Conservation (phyloP, 2,888 invertebrate genomes). For the Blastobasis adustella region DNA sequence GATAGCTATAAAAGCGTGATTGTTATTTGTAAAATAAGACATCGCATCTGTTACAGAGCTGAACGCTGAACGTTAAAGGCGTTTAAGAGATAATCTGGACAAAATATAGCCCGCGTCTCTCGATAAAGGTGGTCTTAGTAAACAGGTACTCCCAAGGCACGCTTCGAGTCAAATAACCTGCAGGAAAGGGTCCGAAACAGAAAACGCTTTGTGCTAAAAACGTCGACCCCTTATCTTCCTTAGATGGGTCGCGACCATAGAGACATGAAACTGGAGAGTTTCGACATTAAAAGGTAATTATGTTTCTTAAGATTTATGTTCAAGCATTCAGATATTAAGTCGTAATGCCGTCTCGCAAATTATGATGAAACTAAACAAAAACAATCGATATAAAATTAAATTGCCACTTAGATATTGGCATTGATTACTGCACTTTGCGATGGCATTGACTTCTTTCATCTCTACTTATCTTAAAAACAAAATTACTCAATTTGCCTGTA, state of each 20-base stretch:
- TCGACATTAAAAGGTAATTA: too few species aligned
- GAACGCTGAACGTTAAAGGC: constrained; percentile 51
- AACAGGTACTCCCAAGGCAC: constrained; percentile 61
- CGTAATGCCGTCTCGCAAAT: background rate
- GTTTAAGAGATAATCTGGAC: constrained; percentile 59
- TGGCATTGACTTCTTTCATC: too few species aligned
- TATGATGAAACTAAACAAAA: background rate
- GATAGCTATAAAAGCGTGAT: constrained; percentile 44
- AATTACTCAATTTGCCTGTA: too few species aligned
- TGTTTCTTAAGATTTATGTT: too few species aligned
- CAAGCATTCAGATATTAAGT: background rate
- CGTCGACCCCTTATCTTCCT: constrained; percentile 69
- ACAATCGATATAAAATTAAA: background rate
- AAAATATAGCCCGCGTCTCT: constrained; percentile 52
- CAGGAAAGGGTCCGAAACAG: constrained; percentile 65
- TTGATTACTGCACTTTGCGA: too few species aligned
- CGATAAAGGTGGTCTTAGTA: constrained; percentile 57
- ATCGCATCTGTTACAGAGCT: constrained; percentile 44
- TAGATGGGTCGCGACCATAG: constrained; percentile 61
- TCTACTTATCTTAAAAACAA: too few species aligned
- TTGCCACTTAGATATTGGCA: too few species aligned
- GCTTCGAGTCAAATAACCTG: constrained; percentile 65
- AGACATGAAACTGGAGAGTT: constrained; percentile 32
- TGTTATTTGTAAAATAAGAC: constrained; percentile 62
- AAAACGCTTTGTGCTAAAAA: constrained; percentile 73